phyloP scores from a whole-genome alignment of 92 coral and sea anemone species.

The Zoanthus sansibaricus region DNA sequence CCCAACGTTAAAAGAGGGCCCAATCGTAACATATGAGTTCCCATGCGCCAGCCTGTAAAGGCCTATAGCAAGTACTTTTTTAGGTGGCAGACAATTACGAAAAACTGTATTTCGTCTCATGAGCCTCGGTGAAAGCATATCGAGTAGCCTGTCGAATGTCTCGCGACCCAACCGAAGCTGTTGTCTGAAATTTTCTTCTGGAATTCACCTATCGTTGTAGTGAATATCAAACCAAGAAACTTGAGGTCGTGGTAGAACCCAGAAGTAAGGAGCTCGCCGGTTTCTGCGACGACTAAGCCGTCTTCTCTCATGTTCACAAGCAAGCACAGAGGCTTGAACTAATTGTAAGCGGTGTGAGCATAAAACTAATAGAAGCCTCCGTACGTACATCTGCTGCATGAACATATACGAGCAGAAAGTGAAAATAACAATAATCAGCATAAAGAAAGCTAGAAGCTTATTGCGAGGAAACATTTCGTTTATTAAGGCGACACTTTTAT shows the following conservation, averaged over 20 bases:
- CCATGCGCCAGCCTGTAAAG: conserved; percentile 64
- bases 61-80: conserved; percentile 61
- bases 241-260: conserved; percentile 38
- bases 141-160: conserved; percentile 12
- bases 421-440: background rate
- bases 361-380: background rate
- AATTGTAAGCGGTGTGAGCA: conserved; percentile 1
- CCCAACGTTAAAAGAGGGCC: conserved; percentile 53
- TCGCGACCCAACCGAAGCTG: conserved; percentile 27
- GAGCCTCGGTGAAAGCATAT: conserved; percentile 11
- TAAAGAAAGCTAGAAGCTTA: conserved; percentile 4
- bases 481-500: background rate
- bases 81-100: conserved; percentile 50
- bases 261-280: background rate
- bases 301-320: conserved; percentile 7
- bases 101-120: conserved; percentile 55
- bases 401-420: conserved; percentile 7
- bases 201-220: conserved; percentile 16
- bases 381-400: background rate
- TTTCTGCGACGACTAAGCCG: background rate
- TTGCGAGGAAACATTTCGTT: conserved; percentile 3
- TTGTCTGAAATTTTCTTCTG: conserved; percentile 32
- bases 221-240: conserved; percentile 18
- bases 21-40: conserved; percentile 60
- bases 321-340: conserved; percentile 8